phyloP scores from a whole-genome alignment of 2,797 vertebrate species.

The Sebastes kiyomatsui region DNA sequence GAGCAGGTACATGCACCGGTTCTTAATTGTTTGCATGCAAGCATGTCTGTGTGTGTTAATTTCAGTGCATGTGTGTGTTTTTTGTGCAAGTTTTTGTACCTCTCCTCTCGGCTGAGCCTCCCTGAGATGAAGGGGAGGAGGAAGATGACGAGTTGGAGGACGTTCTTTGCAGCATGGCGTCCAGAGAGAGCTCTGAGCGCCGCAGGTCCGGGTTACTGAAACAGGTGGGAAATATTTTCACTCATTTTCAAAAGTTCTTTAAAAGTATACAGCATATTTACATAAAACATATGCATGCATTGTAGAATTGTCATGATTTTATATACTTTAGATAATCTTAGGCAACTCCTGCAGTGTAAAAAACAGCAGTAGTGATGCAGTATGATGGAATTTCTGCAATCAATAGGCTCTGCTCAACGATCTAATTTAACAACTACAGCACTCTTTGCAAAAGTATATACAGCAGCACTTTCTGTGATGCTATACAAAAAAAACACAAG shows the following conservation, averaged over 20 bases:
- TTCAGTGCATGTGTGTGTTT: neutral
- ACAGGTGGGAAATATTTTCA: neutral
- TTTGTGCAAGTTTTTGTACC: conserved; percentile 33
- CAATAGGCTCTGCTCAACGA: neutral
- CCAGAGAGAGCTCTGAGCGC: conserved; percentile 89
- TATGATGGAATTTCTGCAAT: neutral
- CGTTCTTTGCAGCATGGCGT: conserved; percentile 91
- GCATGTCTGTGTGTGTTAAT: neutral
- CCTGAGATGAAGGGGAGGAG: conserved; percentile 95
- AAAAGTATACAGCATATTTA: neutral
- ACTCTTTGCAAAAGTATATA: neutral
- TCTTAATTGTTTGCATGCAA: neutral
- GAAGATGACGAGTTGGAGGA: conserved; percentile 96
- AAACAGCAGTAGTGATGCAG: neutral
- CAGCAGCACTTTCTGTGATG: neutral
- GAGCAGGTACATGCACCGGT: rapidly evolving
- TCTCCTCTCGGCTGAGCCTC: conserved; percentile 90
- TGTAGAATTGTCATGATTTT: neutral
- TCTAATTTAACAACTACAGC: neutral
- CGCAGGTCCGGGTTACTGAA: conserved; percentile 91
- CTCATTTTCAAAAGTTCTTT: neutral
- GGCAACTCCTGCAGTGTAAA: neutral
- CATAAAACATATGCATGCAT: neutral
- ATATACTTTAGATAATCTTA: neutral
- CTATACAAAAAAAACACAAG: too few species aligned